Base-by-base conservation (phyloP, 2,888 invertebrate species). In the Chrysolina americana region DNA sequence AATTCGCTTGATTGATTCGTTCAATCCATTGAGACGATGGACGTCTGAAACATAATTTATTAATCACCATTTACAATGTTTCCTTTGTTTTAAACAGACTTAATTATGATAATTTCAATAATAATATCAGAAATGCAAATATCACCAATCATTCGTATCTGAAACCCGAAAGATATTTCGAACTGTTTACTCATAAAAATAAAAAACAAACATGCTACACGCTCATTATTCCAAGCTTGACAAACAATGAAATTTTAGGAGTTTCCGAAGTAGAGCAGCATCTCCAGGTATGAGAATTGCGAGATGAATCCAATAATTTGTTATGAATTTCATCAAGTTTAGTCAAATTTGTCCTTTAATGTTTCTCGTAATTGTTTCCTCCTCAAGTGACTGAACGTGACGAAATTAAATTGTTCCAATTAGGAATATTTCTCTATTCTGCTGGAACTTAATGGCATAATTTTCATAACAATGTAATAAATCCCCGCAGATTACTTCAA, bases 321-420 rank as follows among this genome's bases (percentile, higher is more conserved):
- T 59, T 59, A 36, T 28, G 59, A 59, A 59, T 59, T 59, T 59
- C 4, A 23, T 28, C 28, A 8, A 15, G 59, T 28, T 28, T 9
- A 59, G 23, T 15, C 59, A 36, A 59, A 59, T n/a, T 59, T 28
- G 36, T 15, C 15, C 10, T 28, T 59, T 59, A 59, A 59, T 59
- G 59, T 59, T 59, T 59, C 10, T 59, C 28, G 28, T 59, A 59
- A 59, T 59, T 59, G 59, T n/a, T 28, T 59, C 59, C n/a, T n/a
- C 36, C 19, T 28, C 36, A 59, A 59, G 23, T 59, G 59, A 59
- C 9, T 59, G n/a, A 36, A 59, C 59, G 59, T 59, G 59, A 59
- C 59, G 59, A 59, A 59, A n/a, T 59, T 59, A 59, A 59, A 59
- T 59, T 28, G 17, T 28, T 5, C 59, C 59, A 59, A 59, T 59